These are phyloP conservation scores for Nannoperca obscura DNA, from an alignment of 2,797 vertebrate species.

Conservation along the genomic window DNA sequence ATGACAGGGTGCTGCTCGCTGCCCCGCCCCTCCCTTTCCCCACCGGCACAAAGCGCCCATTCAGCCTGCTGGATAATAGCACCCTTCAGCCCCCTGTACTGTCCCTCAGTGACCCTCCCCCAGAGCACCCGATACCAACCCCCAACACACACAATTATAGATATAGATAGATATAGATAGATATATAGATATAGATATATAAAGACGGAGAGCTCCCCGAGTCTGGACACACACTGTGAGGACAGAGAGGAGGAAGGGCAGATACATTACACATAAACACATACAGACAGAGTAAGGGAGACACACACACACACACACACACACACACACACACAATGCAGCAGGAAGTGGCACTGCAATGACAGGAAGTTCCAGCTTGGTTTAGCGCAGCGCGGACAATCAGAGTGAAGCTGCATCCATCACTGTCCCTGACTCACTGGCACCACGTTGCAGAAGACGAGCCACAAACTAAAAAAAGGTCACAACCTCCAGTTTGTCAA, in stretches of 20 bases:
- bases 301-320: constrained; percentile 5
- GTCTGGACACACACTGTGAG: constrained; percentile 10
- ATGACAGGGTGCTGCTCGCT: constrained; percentile 70
- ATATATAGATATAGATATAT: not conserved
- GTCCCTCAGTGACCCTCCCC: constrained; percentile 55
- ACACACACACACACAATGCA: constrained; percentile 36
- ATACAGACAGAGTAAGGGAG: constrained; percentile 49
- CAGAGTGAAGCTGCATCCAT: constrained; percentile 32
- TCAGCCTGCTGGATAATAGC: constrained; percentile 83
- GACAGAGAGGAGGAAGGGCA: not conserved
- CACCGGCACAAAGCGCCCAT: constrained; percentile 82
- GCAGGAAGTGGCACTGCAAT: constrained; percentile 70
- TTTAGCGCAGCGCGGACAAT: constrained; percentile 33
- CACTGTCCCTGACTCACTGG: not conserved
- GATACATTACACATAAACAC: constrained; percentile 66
- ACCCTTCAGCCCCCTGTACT: constrained; percentile 75
- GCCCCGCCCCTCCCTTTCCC: constrained; percentile 45
- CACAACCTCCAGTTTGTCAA: not conserved
- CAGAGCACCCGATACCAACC: constrained; percentile 42
- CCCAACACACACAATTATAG: constrained; percentile 32
- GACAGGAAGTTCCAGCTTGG: constrained; percentile 68
- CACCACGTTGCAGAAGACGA: not conserved
- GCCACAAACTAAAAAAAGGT: not conserved
- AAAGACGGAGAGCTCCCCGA: not conserved
- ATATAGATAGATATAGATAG: not conserved